phyloP scores from a whole-genome alignment of 1,140 invertebrate genomes.

The Micrasema longulum region DNA sequence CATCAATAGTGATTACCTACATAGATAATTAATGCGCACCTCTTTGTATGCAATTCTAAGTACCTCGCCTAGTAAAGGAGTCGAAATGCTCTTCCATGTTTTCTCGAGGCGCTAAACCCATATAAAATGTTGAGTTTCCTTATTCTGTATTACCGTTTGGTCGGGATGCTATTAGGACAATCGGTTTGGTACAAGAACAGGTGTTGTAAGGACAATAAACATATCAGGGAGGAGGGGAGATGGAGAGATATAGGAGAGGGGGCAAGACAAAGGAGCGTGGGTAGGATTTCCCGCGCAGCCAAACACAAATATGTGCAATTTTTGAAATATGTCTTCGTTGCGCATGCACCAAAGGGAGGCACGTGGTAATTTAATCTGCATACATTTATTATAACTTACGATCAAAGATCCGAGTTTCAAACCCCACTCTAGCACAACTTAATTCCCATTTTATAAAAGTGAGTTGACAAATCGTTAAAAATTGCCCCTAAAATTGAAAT shows the following conservation, averaged over 20 bases:
- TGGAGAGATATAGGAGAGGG: conserved; percentile 4
- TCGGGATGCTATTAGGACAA: conserved; percentile 33
- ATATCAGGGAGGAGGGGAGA: conserved; percentile 38
- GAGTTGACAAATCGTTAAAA: too few species aligned
- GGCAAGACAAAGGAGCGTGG: conserved; percentile 24
- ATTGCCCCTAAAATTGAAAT: too few species aligned
- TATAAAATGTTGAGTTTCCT: conserved; percentile 30
- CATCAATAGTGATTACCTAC: too few species aligned
- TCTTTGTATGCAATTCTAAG: background rate
- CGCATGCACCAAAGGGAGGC: background rate
- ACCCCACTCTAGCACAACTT: too few species aligned
- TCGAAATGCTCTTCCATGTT: too few species aligned
- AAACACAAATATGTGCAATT: conserved; percentile 21
- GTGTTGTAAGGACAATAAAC: conserved; percentile 51
- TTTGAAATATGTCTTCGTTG: conserved; percentile 19
- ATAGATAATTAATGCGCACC: too few species aligned
- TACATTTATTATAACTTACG: too few species aligned
- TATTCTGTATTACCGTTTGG: conserved; percentile 12
- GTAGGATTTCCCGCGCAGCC: background rate
- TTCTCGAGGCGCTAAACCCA: background rate
- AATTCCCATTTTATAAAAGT: too few species aligned
- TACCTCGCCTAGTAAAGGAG: background rate
- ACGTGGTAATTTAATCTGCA: background rate
- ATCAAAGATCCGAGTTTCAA: too few species aligned
- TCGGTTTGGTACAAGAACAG: conserved; percentile 40